These are phyloP conservation scores for Darevskia nairensis DNA, from an alignment of 2,797 vertebrate species.

Conservation along the genomic window DNA sequence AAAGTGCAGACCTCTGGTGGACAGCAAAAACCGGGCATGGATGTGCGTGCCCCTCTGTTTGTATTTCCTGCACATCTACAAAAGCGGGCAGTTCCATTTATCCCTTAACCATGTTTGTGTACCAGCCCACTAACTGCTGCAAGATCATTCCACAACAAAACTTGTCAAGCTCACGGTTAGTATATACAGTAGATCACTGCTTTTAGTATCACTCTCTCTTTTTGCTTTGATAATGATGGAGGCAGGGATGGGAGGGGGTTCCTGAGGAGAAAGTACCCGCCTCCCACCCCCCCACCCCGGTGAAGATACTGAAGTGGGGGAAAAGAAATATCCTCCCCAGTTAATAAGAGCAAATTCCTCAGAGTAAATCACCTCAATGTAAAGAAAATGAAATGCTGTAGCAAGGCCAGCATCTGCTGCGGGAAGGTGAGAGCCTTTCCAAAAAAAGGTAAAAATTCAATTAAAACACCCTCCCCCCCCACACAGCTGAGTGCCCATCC, in stretches of 20 bases:
- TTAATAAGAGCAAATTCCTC: constrained; percentile 44
- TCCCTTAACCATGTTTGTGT: not conserved
- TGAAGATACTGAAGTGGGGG: not conserved
- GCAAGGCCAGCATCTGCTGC: constrained; percentile 14
- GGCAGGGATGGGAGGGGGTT: constrained; percentile 14
- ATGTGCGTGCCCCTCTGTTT: too few relatives aligned
- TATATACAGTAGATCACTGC: not conserved
- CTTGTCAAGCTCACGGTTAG: not conserved
- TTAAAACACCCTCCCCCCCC: constrained; percentile 13
- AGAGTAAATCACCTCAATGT: constrained; percentile 4
- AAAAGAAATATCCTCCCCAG: not conserved
- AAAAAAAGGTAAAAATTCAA: constrained; percentile 35
- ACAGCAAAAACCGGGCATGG: too few relatives aligned
- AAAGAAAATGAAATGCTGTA: constrained; percentile 22
- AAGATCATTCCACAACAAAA: not conserved
- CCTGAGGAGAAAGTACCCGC: not conserved
- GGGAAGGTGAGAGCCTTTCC: constrained; percentile 30
- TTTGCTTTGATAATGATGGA: not conserved
- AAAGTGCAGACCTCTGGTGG: not conserved
- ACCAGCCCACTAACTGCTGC: not conserved
- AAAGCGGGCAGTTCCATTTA: not conserved
- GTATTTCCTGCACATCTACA: not conserved
- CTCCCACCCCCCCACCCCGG: too few relatives aligned
- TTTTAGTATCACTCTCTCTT: not conserved
- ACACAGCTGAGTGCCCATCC: constrained; percentile 40